Percentiles rank a stretch among this genome's conserved stretches.
Conservation (phyloP, 2,797 vertebrate genomes). For the Emys orbicularis region DNA sequence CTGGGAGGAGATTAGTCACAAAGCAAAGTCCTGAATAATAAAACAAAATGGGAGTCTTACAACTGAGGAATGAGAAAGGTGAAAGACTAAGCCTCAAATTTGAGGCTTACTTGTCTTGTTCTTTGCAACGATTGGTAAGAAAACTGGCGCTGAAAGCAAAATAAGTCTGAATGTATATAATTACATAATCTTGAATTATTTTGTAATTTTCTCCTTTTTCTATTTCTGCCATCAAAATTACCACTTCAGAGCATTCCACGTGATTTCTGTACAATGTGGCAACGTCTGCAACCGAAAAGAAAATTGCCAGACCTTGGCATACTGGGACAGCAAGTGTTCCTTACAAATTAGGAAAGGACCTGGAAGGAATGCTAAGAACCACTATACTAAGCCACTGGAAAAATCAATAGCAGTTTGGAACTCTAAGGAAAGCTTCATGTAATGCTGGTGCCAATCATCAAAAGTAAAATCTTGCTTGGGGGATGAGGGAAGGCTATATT, state of each 20-base stretch:
- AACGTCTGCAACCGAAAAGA: no score
- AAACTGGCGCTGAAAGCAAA: not conserved
- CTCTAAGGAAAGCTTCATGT: not conserved
- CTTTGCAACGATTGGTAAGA: not conserved
- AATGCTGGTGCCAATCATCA: not conserved
- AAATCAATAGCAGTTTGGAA: not conserved
- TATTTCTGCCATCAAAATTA: not conserved
- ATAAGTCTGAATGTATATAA: not conserved
- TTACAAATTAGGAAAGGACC: not conserved
- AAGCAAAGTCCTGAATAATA: not conserved
- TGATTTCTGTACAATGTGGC: no score
- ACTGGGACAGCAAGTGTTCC: not conserved
- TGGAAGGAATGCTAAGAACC: not conserved
- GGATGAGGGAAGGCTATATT: not conserved
- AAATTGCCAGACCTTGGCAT: not conserved
- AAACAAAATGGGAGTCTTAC: not conserved
- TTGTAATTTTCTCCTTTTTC: no score
- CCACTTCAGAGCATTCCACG: not conserved
- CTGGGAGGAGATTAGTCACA: not conserved
- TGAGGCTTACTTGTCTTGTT: not conserved
- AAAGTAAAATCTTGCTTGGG: not conserved
- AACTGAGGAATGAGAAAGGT: not conserved
- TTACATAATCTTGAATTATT: no score
- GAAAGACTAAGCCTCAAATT: not conserved
- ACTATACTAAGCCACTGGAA: not conserved